Evolutionary conservation across 2,888 invertebrate species (phyloP), one percentile per base, ranked within the genome.

Genomic region (Cepaea hortensis): DNA sequence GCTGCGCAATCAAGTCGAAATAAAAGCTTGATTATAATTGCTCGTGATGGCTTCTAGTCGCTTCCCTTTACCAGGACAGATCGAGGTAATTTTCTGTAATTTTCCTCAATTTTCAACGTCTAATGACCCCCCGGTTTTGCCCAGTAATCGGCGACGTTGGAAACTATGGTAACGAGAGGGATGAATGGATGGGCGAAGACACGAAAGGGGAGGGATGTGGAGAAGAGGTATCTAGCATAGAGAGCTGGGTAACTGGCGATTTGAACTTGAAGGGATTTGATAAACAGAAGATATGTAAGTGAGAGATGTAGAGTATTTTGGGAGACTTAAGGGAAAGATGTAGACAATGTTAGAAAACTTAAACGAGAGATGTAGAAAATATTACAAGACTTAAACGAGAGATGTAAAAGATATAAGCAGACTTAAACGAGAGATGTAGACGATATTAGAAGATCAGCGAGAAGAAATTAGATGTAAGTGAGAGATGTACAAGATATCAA

Each of bases 31-130:
- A 84, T 84, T 84, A 77, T 84, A 84, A 84, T 84, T 84, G 84
- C 77, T 65, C 68, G 68, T 48, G 68, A 84, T 76, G 70, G 77
- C 77, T 65, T 84, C 84, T 70, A n/a, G 23, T 68, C 46, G 77
- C 77, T 76, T 77, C 77, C 77, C 77, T 77, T 46, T 65, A 68
- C 84, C 46, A 84, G 68, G 84, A 23, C 68, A 77, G 76, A 84
- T 84, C 77, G 84, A 84, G 85, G 85, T 75, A 85, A 85, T 85
- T 85, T 85, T 80, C 85, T 81, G 20, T 81, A 85, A 85, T 85
- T 85, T 85, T 85, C 85, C 75, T 80, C 85, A 85, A 85, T 85
- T 85, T 85, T 81, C 85, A 73, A 13, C 62, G 50, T 87, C 87
- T 84, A 87, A 87, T 80, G 87, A 87, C 75, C 73, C 35, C 35